Evolutionary conservation across 2,113 vertebrate genomes (phyloP), one percentile per base, ranked within the genome.

Genomic region (Stomatorhinus ivindoensis): DNA sequence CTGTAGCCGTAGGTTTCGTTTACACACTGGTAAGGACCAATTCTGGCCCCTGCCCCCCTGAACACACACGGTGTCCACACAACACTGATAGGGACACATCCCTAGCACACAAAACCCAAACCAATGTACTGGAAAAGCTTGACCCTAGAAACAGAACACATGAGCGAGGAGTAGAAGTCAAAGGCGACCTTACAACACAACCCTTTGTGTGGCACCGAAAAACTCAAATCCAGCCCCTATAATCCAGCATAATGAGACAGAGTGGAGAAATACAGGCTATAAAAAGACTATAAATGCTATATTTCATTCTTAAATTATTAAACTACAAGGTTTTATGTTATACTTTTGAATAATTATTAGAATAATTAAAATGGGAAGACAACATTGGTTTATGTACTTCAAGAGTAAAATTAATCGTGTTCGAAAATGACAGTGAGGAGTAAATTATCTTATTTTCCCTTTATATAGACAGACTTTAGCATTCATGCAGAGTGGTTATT

Each of bases 341-440:
- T 84, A n/a, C 21, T 84, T 84, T 46, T 84, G 73, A 76, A 39
- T 17, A 76, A 76, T 42, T 42, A 42, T 46, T 24, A 46, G 8
- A 46, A 84, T 84, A n/a, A 44, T 47, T 84, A 69, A 69, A 69
- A 31, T 31, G 61, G 15, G 19, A 24, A 47, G 80, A 84, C 82
- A 47, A 24, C 24, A 47, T 46, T 47, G 85, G 50, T 35, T 21
- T 35, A 86, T 27, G n/a, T 86, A 86, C 11, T 35, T 87, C 47
- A 19, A 86, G 48, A 87, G n/a, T 86, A 27, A 86, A 86, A 86
- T 44, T n/a, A 86, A 48, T 48, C n/a, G 83, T 87, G 85, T 31
- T 55, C 48, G 8, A 55, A 53, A 53, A 51, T 87, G n/a, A 87
- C 19, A 46, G 19, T 21, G 21, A 44, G 27, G 65, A 88, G 48